A percentile compares a stretch with the other conserved stretches of the same genome.
These are phyloP conservation scores for Morelia viridis DNA, from an alignment of 2,797 vertebrate species.

Conservation along the genomic window DNA sequence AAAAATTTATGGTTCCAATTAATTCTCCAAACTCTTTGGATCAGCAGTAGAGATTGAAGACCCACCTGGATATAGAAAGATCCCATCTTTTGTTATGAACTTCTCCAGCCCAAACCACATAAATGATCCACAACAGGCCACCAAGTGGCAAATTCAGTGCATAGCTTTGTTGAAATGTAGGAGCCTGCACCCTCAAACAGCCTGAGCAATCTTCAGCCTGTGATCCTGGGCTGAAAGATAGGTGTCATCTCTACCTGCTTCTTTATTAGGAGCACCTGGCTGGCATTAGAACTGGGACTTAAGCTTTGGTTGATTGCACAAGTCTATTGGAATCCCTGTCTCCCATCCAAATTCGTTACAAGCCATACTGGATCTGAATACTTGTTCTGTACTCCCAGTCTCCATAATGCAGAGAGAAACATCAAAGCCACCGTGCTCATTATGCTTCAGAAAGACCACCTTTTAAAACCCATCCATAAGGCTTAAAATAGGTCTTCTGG, in stretches of 20 bases:
- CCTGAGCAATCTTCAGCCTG: not conserved
- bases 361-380: conserved; percentile 55
- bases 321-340: not conserved
- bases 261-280: not conserved
- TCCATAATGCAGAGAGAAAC: not conserved
- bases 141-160: not conserved
- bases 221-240: not conserved
- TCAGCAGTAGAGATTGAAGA: not conserved
- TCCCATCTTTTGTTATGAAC: not conserved
- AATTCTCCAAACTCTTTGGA: not conserved
- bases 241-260: not conserved
- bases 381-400: conserved; percentile 47
- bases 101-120: not conserved
- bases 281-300: not conserved
- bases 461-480: no score
- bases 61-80: not conserved
- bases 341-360: conserved; percentile 35
- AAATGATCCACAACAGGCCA: not conserved
- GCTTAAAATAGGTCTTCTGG: no score
- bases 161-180: not conserved
- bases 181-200: not conserved
- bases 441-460: no score
- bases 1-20: conserved; percentile 39
- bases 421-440: conserved; percentile 52
- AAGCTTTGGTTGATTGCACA: not conserved